Evolutionary conservation across 2,113 vertebrate genomes (phyloP), one percentile per base, ranked within the genome.

Genomic region (Oncorhynchus kisutch): DNA sequence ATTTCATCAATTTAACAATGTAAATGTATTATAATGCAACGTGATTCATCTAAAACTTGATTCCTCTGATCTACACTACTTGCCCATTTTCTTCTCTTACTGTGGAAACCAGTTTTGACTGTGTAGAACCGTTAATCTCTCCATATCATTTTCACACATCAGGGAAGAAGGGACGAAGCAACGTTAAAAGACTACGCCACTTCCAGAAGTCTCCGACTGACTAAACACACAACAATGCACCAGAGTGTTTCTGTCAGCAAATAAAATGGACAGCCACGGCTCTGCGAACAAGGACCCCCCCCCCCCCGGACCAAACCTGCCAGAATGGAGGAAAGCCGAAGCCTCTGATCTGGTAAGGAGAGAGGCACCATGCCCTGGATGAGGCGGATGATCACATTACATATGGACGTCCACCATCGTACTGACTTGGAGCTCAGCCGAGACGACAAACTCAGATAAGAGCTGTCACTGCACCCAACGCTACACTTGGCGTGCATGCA

Each of bases 321-420:
- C 77, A 74, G 73, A 82, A 73, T 45, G 39, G 72, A 12, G 67
- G 16, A 3, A 45, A 45, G 7, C 59, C 16, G 51, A 57, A 79
- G 79, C 70, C 70, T 76, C 73, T 11, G 74, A 60, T 79, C 76
- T 75, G 51, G 69, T 72, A 39, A 76, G 70, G 72, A 87, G 84
- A 83, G 68, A 68, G 78, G 68, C 81, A 71, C 75, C 70, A 27
- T 72, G 78, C 75, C 84, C 79, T 8, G 79, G 75, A 84, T 83
- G 73, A 69, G 81, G 34, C 22, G 48, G 78, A 82, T 83, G 86
- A 82, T 75, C 72, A 82, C 81, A 81, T 88, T 86, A 78, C 86
- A 81, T 84, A 78, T 29, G 81, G 84, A 81, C 74, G 86, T 84
- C 82, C 77, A 84, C 85, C 81, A 85, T 82, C 70, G 62, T 84